Conservation (phyloP, 2,888 invertebrate genomes). For the Caenorhabditis angaria region DNA sequence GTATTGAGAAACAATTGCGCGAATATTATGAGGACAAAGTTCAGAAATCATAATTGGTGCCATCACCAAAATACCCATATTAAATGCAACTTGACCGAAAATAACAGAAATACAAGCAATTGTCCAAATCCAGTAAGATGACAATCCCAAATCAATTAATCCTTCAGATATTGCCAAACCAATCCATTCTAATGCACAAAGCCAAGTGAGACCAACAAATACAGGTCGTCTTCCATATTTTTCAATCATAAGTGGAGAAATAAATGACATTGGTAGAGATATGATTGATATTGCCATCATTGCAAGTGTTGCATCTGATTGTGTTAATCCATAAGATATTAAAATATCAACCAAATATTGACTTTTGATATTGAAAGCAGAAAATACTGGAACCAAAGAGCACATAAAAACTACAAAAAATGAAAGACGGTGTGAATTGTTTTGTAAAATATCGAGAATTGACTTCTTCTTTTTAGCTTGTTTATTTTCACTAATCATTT, state of each 20-base stretch:
- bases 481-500: conserved; percentile 41
- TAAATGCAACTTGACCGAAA: conserved; percentile 59
- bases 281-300: conserved; percentile 52
- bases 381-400: conserved; percentile 63
- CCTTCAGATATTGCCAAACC: conserved; percentile 52
- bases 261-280: conserved; percentile 59
- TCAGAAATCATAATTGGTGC: conserved; percentile 66
- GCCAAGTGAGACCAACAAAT: conserved; percentile 53
- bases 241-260: conserved; percentile 61
- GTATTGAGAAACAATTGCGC: conserved; percentile 58
- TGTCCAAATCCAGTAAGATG: conserved; percentile 22
- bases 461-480: conserved; percentile 22
- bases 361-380: conserved; percentile 64
- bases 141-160: conserved; percentile 45
- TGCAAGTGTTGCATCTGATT: conserved; percentile 56
- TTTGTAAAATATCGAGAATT: conserved; percentile 34
- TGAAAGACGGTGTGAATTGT: conserved; percentile 34
- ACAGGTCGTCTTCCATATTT: conserved; percentile 60
- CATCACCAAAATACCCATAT: conserved; percentile 64
- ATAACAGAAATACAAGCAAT: conserved; percentile 43
- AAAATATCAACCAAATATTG: conserved; percentile 62
- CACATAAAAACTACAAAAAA: conserved; percentile 57
- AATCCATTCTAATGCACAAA: conserved; percentile 62
- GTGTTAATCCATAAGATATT: conserved; percentile 58
- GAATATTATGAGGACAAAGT: conserved; percentile 63